Percentiles rank a stretch among this genome's conserved stretches.
phyloP scores from a whole-genome alignment of 2,113 vertebrate genomes.

The Myrmecophaga tridactyla region DNA sequence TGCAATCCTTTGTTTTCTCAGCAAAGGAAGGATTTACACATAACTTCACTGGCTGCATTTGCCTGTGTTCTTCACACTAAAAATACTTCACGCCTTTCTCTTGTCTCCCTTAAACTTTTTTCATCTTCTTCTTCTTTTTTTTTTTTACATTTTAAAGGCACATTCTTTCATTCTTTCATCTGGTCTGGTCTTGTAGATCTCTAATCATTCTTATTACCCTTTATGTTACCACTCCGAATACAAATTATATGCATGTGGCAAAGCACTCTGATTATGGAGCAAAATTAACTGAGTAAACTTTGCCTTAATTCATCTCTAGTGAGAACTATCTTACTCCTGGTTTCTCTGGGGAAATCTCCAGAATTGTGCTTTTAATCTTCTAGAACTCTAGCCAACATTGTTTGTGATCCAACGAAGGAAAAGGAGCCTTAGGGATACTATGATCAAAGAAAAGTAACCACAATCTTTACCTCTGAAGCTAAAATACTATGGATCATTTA shows the following conservation, averaged over 20 bases:
- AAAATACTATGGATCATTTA: not conserved
- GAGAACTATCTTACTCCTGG: not conserved
- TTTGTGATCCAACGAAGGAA: not conserved
- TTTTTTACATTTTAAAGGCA: not conserved
- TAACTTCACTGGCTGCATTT: not conserved
- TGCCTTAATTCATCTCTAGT: not conserved
- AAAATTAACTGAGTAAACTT: conserved; percentile 41
- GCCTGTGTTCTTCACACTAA: not conserved
- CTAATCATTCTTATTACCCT: not conserved
- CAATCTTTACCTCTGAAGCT: not conserved
- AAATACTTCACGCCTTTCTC: not conserved
- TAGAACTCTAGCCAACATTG: not conserved
- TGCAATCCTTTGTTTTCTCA: not conserved
- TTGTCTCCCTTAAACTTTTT: not conserved
- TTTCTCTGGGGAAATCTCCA: not conserved
- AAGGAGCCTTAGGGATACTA: not conserved
- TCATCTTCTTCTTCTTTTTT: not conserved
- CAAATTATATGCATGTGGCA: not conserved
- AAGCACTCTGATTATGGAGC: not conserved
- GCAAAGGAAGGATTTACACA: conserved; percentile 25
- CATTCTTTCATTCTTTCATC: not conserved
- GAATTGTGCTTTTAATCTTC: not conserved
- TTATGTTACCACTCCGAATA: not conserved
- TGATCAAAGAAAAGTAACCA: not conserved
- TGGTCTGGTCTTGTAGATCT: not conserved